Evolutionary conservation across 2,113 vertebrate species (phyloP).

Genomic region (Bungarus multicinctus): DNA sequence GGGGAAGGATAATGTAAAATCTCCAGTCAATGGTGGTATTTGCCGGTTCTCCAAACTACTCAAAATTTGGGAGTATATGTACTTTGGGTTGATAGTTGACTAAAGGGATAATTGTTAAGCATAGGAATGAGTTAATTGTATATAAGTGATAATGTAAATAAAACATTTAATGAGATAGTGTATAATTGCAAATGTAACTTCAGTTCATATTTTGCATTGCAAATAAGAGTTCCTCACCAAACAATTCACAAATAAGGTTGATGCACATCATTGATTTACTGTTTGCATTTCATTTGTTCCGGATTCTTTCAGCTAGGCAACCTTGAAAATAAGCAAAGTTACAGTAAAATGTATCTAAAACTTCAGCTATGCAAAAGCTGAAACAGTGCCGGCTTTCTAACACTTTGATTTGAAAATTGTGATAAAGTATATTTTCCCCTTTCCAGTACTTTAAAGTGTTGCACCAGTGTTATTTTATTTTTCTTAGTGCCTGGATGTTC

Average conservation of each 20-base stretch:
- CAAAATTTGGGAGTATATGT: background rate
- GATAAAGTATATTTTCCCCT: background rate
- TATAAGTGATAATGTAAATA: background rate
- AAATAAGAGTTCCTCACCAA: background rate
- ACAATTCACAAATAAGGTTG: background rate
- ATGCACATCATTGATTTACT: background rate
- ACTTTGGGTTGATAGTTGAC: background rate
- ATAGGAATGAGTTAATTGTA: background rate
- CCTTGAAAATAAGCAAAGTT: background rate
- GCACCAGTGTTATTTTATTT: background rate
- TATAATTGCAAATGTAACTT: background rate
- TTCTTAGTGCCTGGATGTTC: background rate
- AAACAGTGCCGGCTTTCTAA: too few relatives aligned
- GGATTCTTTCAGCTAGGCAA: background rate
- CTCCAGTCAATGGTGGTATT: too few relatives aligned
- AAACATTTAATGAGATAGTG: background rate
- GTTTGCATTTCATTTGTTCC: background rate
- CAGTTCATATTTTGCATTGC: constrained; percentile 1
- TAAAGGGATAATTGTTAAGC: background rate
- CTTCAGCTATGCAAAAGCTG: background rate
- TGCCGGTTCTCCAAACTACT: too few relatives aligned
- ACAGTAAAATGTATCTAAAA: background rate
- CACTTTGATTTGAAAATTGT: background rate
- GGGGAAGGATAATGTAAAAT: too few relatives aligned
- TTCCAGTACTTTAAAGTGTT: background rate